Percentiles rank a stretch among this genome's conserved stretches.
phyloP scores from a whole-genome alignment of 2,888 invertebrate genomes.

The Melinaea menophilus region DNA sequence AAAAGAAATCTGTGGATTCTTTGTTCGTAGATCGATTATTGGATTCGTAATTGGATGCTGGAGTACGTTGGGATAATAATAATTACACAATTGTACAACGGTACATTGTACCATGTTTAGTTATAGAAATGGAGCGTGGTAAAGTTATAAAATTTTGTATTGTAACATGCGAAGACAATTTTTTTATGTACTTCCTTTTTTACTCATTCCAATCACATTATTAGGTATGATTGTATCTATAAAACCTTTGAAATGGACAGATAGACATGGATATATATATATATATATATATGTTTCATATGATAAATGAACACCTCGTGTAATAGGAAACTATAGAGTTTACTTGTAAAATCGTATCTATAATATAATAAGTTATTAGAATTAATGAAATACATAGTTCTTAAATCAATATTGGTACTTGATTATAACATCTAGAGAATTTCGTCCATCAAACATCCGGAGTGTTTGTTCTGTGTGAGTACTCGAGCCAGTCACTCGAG shows the following conservation, averaged over 20 bases:
- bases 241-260: no score
- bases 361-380: neutral
- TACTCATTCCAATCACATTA: no score
- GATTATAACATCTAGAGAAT: slow-evolving; percentile 29
- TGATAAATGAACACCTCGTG: no score
- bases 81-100: slow-evolving; percentile 31
- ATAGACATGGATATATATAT: no score
- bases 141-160: neutral
- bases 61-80: slow-evolving; percentile 38
- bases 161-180: neutral
- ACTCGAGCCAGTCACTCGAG: slow-evolving; percentile 53
- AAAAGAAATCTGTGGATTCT: slow-evolving; percentile 62
- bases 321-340: no score
- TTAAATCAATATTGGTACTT: slow-evolving; percentile 20
- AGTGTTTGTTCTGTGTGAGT: slow-evolving; percentile 53
- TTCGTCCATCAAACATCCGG: slow-evolving; percentile 41
- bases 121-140: slow-evolving; percentile 2
- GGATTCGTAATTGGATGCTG: slow-evolving; percentile 57
- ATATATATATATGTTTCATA: no score
- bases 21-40: slow-evolving; percentile 63
- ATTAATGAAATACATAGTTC: slow-evolving; percentile 15
- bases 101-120: slow-evolving; percentile 22
- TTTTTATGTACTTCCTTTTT: no score
- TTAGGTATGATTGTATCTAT: no score
- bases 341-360: neutral